Base-by-base conservation (phyloP, 2,888 invertebrate species). In the Orthosia gothica region DNA sequence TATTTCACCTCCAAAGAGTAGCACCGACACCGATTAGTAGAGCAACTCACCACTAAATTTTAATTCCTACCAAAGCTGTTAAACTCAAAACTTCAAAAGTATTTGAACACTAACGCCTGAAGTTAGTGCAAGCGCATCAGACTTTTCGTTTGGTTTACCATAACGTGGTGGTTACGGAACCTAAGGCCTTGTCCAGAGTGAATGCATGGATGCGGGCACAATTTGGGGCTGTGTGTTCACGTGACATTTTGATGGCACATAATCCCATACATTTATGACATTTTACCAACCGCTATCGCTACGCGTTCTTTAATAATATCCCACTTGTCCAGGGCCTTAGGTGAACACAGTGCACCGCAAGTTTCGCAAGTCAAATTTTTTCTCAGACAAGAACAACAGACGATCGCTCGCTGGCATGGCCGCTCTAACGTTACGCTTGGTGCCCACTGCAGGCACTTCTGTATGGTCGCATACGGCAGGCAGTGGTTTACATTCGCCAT, bases 101-200 rank as follows among this genome's bases (percentile, higher is more conserved):
- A 87, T 89, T 90, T 86, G 78, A 89, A 88, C 84, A 86, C 85
- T 90, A 90, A 87, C 87, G 89, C 84, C 74, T 74, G 82, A 91
- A 91, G 89, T 91, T 89, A 84, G 87, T 88, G 88, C 87, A 86
- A 88, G 89, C 89, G 84, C 88, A 90, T 88, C 86, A 76, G 86
- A 85, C 82, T 83, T 87, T 89, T 88, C 87, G 85, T 89, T 89
- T 78, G 89, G 90, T 90, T 90, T 86, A 84, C 85, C 87, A 85
- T 87, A 84, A 88, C 88, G 86, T 89, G 87, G 89, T 84, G 89
- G 90, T 93, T 92, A 92, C 89, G 87, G 89, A 91, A 91, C 91
- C 85, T 61, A 20, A 59, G 45, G 61, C 61, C 15, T 45, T 4
- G 59, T 45, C 15, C 20, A 61, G 45, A 45, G 15, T 20, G 16